These are phyloP conservation scores for Galerucella calmariensis DNA, from an alignment of 2,888 invertebrate species.

Conservation along the genomic window DNA sequence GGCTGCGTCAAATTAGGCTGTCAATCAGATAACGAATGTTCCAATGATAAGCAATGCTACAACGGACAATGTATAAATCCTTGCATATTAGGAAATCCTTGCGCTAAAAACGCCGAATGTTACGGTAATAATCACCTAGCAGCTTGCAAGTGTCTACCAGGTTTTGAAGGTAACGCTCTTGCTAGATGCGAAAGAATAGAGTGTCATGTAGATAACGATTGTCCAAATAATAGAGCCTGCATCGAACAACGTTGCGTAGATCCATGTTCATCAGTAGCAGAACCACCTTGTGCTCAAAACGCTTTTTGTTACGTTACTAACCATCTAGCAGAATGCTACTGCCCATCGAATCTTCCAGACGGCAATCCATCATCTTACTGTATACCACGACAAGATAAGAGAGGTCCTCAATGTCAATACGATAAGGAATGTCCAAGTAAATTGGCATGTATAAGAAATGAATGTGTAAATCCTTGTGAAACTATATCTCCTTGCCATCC, in stretches of 20 bases:
- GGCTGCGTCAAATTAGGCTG: slow-evolving; percentile 87
- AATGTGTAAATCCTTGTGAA: slow-evolving; percentile 82
- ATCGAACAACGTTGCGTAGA: slow-evolving; percentile 79
- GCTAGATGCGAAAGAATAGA: slow-evolving; percentile 81
- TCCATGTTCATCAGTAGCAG: slow-evolving; percentile 76
- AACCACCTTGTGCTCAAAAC: slow-evolving; percentile 83
- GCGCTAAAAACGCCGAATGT: slow-evolving; percentile 86
- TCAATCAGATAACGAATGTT: slow-evolving; percentile 83
- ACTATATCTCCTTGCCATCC: slow-evolving; percentile 81
- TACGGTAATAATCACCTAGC: slow-evolving; percentile 83
- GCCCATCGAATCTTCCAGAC: slow-evolving; percentile 80
- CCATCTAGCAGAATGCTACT: slow-evolving; percentile 84
- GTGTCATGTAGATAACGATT: slow-evolving; percentile 83
- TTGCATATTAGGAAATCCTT: slow-evolving; percentile 82
- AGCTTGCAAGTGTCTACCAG: slow-evolving; percentile 81
- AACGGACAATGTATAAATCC: slow-evolving; percentile 86
- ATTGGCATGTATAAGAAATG: slow-evolving; percentile 81
- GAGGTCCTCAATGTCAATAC: slow-evolving; percentile 77
- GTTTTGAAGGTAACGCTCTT: slow-evolving; percentile 84
- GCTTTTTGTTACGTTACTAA: slow-evolving; percentile 84
- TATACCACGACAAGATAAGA: slow-evolving; percentile 66
- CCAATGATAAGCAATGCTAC: slow-evolving; percentile 82
- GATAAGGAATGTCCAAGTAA: slow-evolving; percentile 85
- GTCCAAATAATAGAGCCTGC: slow-evolving; percentile 80
- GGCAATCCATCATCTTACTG: slow-evolving; percentile 87